A percentile compares a stretch with the other conserved stretches of the same genome.
Conservation (phyloP, 2,888 invertebrate genomes). For the Zootermopsis nevadensis region DNA sequence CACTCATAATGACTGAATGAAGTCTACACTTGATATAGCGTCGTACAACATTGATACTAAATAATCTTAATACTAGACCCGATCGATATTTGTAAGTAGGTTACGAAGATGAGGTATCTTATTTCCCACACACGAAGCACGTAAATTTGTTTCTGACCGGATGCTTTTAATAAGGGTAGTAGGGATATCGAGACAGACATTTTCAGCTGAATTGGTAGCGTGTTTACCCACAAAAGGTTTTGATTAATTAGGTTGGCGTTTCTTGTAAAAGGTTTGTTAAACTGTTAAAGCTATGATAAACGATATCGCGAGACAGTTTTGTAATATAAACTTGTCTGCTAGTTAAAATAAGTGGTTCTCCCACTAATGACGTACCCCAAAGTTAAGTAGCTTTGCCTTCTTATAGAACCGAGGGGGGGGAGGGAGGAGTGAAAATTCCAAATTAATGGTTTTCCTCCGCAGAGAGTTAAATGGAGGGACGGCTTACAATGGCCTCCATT, state of each 20-base stretch:
- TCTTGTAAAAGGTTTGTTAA: slow-evolving; percentile 34
- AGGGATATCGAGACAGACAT: neutral
- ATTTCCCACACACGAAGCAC: no score
- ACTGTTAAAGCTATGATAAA: slow-evolving; percentile 38
- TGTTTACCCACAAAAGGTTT: slow-evolving; percentile 35
- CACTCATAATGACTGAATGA: no score
- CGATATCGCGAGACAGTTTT: slow-evolving; percentile 34
- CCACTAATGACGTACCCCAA: slow-evolving; percentile 16
- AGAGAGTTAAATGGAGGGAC: neutral
- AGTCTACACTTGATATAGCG: no score
- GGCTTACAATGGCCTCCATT: neutral
- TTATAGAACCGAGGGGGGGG: neutral
- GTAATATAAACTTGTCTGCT: slow-evolving; percentile 30
- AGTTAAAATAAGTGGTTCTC: slow-evolving; percentile 14
- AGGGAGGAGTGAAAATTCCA: neutral
- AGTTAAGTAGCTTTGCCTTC: slow-evolving; percentile 13
- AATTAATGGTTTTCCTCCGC: slow-evolving; percentile 17
- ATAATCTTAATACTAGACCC: no score
- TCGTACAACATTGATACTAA: no score
- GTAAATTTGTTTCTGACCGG: no score
- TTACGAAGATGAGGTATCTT: no score
- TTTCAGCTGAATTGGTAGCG: neutral
- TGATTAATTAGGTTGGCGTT: slow-evolving; percentile 34
- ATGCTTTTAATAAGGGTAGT: no score
- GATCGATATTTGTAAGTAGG: no score